Evolutionary conservation across 2,797 vertebrate genomes (phyloP), one percentile per base, ranked within the genome.

Genomic region (Loriculus beryllinus): DNA sequence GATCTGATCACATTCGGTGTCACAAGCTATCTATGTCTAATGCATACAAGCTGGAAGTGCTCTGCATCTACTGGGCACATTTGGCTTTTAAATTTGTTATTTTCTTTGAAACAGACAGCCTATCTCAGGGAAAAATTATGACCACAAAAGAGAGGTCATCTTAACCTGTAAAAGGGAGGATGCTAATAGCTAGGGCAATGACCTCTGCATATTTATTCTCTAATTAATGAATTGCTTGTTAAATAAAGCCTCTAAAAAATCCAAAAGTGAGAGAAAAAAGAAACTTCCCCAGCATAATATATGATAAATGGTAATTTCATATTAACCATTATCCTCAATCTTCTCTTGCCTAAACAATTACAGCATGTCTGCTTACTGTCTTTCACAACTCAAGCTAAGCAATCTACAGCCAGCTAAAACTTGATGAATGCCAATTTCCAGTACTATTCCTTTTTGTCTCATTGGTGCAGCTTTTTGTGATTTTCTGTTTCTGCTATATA

Each of bases 201-300:
- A 65, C 35, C 15, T 72, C 57, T 43, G 49, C 20, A 68, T 78
- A 79, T 83, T 82, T 88, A 42, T 88, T 92, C 19, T 43, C 33
- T 67, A 43, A 64, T 91, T 87, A 92, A 64, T n/a, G 67, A 74
- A 68, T 18, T 87, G 23, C 47, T 65, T 81, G 37, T 25, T 90
- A 92, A 90, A 93, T 40, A 81, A 93, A 90, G 40, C 35, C 33
- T 69, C 69, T 63, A 88, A 91, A 81, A 57, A 75, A 91, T 71
- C 8, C 5, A 57, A 87, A 79, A 63, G 22, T 47, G 43, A 63
- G 65, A 57, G 7, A 35, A 90, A 56, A 86, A 92, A 70, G 5
- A 39, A 89, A 31, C 17, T 45, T 22, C 86, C 19, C 33, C 47
- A 69, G n/a, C 16, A 60, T 42, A 54, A 57, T 40, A 48, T 28